Percentiles rank a stretch among this genome's conserved stretches.
Conservation (phyloP, 2,113 vertebrate genomes). For the Eublepharis macularius region DNA sequence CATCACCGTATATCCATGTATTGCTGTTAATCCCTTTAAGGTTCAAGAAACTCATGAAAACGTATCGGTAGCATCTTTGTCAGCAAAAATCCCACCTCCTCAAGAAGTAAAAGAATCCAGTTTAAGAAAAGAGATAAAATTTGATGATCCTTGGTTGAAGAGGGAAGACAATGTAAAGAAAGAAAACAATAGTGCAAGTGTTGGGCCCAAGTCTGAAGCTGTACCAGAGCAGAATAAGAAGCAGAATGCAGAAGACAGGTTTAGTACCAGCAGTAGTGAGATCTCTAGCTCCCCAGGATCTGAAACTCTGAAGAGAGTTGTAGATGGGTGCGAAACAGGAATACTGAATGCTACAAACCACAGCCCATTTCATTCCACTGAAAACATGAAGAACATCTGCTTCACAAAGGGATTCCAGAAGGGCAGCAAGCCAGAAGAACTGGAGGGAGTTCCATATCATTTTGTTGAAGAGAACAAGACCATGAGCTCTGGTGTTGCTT, state of each 20-base stretch:
- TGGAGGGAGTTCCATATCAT: slow-evolving; percentile 69
- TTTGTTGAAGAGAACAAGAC: slow-evolving; percentile 64
- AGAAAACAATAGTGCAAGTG: slow-evolving; percentile 41
- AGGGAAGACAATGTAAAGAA: slow-evolving; percentile 77
- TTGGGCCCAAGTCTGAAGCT: slow-evolving; percentile 54
- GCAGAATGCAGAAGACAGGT: slow-evolving; percentile 60
- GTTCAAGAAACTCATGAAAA: slow-evolving; percentile 69
- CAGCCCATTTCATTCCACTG: slow-evolving; percentile 73
- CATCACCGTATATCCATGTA: slow-evolving; percentile 84
- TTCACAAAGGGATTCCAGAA: slow-evolving; percentile 83
- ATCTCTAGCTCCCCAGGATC: slow-evolving; percentile 73
- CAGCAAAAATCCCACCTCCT: slow-evolving; percentile 34
- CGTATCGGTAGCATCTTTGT: slow-evolving; percentile 52
- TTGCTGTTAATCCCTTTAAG: slow-evolving; percentile 81
- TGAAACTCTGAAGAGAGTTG: slow-evolving; percentile 82
- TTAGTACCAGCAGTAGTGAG: slow-evolving; percentile 80
- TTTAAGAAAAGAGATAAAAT: slow-evolving; percentile 78
- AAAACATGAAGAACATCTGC: slow-evolving; percentile 80
- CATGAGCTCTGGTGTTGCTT: slow-evolving; percentile 52
- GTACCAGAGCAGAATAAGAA: slow-evolving; percentile 74
- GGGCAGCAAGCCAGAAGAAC: slow-evolving; percentile 78
- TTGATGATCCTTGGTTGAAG: slow-evolving; percentile 96
- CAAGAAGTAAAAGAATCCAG: slow-evolving; percentile 70
- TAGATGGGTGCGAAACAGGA: slow-evolving; percentile 89
- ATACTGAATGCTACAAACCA: slow-evolving; percentile 63